Evolutionary conservation across 2,888 invertebrate species (phyloP).

Genomic region (Microctonus aethiopoides): DNA sequence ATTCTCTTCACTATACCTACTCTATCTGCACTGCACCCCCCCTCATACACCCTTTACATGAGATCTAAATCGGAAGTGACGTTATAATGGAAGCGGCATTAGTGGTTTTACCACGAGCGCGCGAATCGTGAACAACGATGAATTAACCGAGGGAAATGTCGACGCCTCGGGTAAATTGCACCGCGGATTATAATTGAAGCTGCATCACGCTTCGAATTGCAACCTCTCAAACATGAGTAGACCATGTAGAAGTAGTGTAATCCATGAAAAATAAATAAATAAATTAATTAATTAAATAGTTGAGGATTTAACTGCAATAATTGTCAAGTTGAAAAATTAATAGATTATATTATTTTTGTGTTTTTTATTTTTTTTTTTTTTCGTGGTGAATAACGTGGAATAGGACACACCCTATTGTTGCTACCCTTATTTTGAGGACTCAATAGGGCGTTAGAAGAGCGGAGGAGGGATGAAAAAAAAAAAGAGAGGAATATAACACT

Average conservation of each 20-base stretch:
- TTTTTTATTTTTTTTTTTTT: neutral
- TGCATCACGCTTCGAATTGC: neutral
- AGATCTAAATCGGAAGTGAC: slow-evolving; percentile 62
- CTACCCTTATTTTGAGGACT: slow-evolving; percentile 1
- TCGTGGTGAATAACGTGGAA: slow-evolving; percentile 18
- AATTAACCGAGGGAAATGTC: slow-evolving; percentile 50
- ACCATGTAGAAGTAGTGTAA: too few species aligned
- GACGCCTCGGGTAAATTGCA: slow-evolving; percentile 35
- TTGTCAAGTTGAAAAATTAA: neutral
- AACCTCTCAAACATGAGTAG: neutral
- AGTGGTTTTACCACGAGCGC: slow-evolving; percentile 56
- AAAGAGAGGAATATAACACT: slow-evolving; percentile 26
- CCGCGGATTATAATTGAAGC: neutral
- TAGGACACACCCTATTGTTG: neutral
- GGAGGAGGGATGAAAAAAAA: neutral
- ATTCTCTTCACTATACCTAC: neutral
- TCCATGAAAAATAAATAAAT: neutral
- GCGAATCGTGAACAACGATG: slow-evolving; percentile 41
- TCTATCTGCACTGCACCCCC: neutral
- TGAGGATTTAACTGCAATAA: neutral
- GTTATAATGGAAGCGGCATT: slow-evolving; percentile 61
- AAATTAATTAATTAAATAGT: neutral
- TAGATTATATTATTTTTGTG: neutral
- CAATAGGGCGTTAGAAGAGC: slow-evolving; percentile 3
- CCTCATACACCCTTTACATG: neutral